Base-by-base conservation (phyloP, 2,888 invertebrate genomes). In the Cryptus viduatorius region DNA sequence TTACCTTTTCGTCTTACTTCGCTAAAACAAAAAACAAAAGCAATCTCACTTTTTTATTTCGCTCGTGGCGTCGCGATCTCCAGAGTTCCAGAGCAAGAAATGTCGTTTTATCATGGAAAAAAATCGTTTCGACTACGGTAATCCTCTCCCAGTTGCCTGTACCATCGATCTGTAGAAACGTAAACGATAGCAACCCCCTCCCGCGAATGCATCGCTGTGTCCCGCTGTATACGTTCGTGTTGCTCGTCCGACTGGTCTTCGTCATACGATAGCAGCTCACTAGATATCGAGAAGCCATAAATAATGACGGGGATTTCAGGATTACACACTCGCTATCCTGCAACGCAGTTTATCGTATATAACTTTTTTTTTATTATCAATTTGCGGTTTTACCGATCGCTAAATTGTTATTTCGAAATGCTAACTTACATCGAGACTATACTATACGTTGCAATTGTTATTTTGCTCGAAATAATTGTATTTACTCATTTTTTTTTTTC, bases 61-160 rank as follows among this genome's bases (percentile, higher is more conserved):
- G 12, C 10, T 59, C 59, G 24, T 24, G 24, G 24, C 24, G 24
- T 24, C 24, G 24, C 24, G 24, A 3, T 24, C 24, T 1, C 2
- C 24, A 24, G 24, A 1, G 24, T 53, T 69, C 24, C 14, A 7
- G 31, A 31, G 14, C 53, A 48, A 19, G 4, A 10, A 46, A 19
- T 10, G 12, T 46, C 56, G 12, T 12, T n/a, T 73, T 73, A 61
- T 61, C 31, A 5, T 16, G 16, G 16, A 61, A 61, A 46, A 61
- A 73, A 24, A 24, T 73, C 44, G 24, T 61, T 46, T 61, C n/a
- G 24, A 10, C 46, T 31, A 12, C 29, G 69, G 68, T 50, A 71
- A 72, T 71, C 12, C 59, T 48, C 7, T 46, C 42, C 19, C 16
- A 19, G 46, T 77, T 19, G 29, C 12, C 44, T 65, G 53, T 50